These are phyloP conservation scores for Apaloderma vittatum DNA, from an alignment of 2,113 vertebrate genomes.

Conservation along the genomic window DNA sequence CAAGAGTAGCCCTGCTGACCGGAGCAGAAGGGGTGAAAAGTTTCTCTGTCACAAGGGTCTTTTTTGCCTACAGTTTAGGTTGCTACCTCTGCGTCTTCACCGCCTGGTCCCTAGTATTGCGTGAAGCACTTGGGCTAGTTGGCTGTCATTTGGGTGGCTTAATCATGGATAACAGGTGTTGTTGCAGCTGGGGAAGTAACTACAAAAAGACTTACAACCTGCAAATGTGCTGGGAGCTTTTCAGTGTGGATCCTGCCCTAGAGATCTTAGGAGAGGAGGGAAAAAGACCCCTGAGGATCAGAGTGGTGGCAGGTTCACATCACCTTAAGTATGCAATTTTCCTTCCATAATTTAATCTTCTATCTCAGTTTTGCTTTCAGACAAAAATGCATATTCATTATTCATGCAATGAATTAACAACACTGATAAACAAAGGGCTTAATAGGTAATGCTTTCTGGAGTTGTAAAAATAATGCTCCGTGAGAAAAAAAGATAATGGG, in stretches of 20 bases:
- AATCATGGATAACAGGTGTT: background rate
- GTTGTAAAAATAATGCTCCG: background rate
- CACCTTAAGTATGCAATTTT: background rate
- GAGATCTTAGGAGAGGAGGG: background rate
- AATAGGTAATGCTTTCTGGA: background rate
- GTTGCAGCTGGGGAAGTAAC: background rate
- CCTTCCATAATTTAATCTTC: background rate
- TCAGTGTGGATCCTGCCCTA: background rate
- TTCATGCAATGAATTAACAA: background rate
- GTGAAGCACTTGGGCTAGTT: background rate
- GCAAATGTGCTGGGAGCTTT: background rate
- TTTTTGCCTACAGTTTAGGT: background rate
- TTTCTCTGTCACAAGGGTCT: background rate
- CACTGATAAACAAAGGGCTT: background rate
- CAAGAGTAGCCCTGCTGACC: background rate
- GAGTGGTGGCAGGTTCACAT: background rate
- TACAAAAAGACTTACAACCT: background rate
- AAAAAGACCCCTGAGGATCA: background rate
- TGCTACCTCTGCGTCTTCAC: accelerated
- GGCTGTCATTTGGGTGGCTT: background rate
- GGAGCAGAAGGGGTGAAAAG: background rate
- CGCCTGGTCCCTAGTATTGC: background rate
- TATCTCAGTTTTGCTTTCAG: background rate
- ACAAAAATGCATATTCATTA: background rate
- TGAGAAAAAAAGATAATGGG: background rate